Conservation (phyloP, 2,797 vertebrate species). For the Podarcis siculus region DNA sequence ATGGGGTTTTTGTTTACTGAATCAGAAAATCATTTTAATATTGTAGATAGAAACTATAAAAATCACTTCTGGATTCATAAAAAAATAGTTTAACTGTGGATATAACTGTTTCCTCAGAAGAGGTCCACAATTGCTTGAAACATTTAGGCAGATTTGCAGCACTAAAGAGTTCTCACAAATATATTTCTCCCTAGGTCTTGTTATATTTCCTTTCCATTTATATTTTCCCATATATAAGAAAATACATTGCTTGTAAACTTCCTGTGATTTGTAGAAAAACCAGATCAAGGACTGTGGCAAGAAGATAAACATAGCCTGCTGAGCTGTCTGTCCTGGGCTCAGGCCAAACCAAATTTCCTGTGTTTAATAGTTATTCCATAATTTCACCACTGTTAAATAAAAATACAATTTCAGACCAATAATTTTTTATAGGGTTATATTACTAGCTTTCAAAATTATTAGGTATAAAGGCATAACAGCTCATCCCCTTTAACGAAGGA, state of each 20-base stretch:
- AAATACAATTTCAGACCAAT: background rate
- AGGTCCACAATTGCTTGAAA: conserved; percentile 8
- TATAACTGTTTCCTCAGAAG: conserved; percentile 6
- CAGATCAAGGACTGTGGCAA: conserved; percentile 2
- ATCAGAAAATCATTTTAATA: background rate
- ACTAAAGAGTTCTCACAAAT: conserved; percentile 19
- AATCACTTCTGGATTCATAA: background rate
- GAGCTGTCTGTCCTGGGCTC: background rate
- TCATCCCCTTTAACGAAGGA: background rate
- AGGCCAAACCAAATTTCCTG: conserved; percentile 31
- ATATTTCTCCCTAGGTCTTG: background rate
- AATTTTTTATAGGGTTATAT: background rate
- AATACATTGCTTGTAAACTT: conserved; percentile 26
- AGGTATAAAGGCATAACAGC: background rate
- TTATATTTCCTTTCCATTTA: conserved; percentile 4
- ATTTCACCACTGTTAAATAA: background rate
- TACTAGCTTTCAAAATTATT: background rate
- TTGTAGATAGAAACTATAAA: background rate
- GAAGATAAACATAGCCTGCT: conserved; percentile 6
- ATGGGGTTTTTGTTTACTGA: background rate
- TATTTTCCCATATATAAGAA: background rate
- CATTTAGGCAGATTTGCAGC: conserved; percentile 2
- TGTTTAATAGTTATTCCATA: conserved; percentile 29
- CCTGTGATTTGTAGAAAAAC: conserved; percentile 33
- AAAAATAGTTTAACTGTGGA: background rate